Evolutionary conservation across 2,113 vertebrate genomes (phyloP), one percentile per base, ranked within the genome.

Genomic region (Lethenteron camtschaticum): DNA sequence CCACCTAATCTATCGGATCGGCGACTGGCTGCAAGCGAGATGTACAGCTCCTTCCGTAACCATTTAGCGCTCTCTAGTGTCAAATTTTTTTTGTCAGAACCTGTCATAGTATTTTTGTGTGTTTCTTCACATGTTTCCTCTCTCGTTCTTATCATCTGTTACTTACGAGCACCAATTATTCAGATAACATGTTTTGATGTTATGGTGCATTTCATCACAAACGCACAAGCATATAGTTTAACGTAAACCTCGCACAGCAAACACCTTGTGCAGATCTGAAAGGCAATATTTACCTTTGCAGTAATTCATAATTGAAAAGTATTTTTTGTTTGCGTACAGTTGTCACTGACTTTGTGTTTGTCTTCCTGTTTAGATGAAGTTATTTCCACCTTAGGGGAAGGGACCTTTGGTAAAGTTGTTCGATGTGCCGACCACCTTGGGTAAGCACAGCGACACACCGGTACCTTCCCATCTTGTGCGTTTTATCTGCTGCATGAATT

Each of bases 331-430:
- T 24, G 9, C 24, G n/a, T 11, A n/a, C 63, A 60, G 71, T 57
- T n/a, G n/a, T 55, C 56, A 56, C 69, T 69, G 16, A 20, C 10
- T 12, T n/a, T 79, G 75, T 57, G 72, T 63, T 74, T 85, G 77
- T 81, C 69, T 80, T 80, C 79, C 76, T 77, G 81, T 84, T 78
- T 90, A 97, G 92, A 97, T 94, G 92, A 96, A 83, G 88, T 97
- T 77, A 78, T 97, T 81, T 83, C 84, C 70, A 91, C 86, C 80
- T 82, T 97, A 78, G 92, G 92, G 80, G 92, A 97, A 81, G 92
- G 92, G 75, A 89, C 92, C 76, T 97, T 97, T 89, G 92, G 92
- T 74, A 97, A 91, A 82, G 92, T 97, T 12, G 89, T 89, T 56
- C 88, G 95, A 76, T 97, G 91, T 78, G 85, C 91, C 79, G 91